Percentiles rank a stretch among this genome's conserved stretches.
phyloP scores from a whole-genome alignment of 2,888 invertebrate genomes.

The Sussaba pulchella region DNA sequence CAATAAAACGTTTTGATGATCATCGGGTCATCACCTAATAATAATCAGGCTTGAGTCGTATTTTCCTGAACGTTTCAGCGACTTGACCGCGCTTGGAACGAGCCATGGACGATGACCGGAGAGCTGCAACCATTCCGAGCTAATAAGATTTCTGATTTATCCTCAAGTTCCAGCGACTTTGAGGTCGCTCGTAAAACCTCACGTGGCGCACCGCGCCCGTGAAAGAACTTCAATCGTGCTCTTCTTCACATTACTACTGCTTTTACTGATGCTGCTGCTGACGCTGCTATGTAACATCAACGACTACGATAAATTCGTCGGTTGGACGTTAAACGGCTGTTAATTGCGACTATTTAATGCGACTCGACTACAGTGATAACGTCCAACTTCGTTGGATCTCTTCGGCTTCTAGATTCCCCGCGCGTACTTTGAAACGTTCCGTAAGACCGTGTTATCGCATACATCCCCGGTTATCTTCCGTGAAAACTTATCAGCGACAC shows the following conservation, averaged over 20 bases:
- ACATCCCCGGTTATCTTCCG: no score
- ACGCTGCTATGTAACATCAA: slow-evolving; percentile 25
- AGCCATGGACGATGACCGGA: not conserved
- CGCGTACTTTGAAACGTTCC: no score
- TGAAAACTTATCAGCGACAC: no score
- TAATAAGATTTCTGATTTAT: slow-evolving; percentile 37
- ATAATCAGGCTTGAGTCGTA: no score
- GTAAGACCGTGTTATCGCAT: no score
- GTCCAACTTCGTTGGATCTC: slow-evolving; percentile 7
- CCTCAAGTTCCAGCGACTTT: slow-evolving; percentile 1
- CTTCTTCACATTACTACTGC: no score
- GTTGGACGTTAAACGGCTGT: slow-evolving; percentile 59
- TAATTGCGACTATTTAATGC: slow-evolving; percentile 62
- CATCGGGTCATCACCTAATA: no score
- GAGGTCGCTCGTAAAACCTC: slow-evolving; percentile 59
- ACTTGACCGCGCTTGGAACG: not conserved
- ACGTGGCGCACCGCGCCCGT: slow-evolving; percentile 1
- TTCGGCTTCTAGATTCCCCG: no score
- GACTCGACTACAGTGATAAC: slow-evolving; percentile 7
- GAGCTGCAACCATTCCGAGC: not conserved
- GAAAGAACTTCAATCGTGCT: slow-evolving; percentile 2
- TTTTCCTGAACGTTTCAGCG: no score
- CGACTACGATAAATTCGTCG: slow-evolving; percentile 61
- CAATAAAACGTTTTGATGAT: no score
- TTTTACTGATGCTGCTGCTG: no score